Percentiles rank a stretch among this genome's conserved stretches.
Evolutionary conservation across 2,888 invertebrate species (phyloP).

Genomic region (Parnassius orleans): DNA sequence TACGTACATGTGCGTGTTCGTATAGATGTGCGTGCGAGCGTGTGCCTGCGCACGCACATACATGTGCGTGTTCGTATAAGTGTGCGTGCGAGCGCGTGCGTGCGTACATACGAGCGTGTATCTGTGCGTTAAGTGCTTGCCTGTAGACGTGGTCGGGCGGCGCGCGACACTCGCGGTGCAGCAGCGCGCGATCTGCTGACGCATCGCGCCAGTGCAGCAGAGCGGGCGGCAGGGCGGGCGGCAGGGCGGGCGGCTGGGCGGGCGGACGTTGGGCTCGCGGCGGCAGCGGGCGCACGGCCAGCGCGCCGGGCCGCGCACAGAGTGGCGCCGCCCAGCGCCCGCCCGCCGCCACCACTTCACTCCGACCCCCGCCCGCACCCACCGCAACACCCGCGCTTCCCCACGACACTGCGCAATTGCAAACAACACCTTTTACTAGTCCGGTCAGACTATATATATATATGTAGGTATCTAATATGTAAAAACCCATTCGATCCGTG

Average conservation of each 20-base stretch:
- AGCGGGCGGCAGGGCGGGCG: slow-evolving; percentile 39
- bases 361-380: slow-evolving; percentile 35
- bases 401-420: slow-evolving; percentile 25
- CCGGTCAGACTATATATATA: background rate
- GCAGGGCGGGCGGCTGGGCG: slow-evolving; percentile 40
- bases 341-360: slow-evolving; percentile 71
- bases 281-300: slow-evolving; percentile 87
- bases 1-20: no score
- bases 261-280: slow-evolving; percentile 50
- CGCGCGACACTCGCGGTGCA: slow-evolving; percentile 61
- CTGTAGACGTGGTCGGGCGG: slow-evolving; percentile 60
- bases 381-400: slow-evolving; percentile 16
- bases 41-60: no score
- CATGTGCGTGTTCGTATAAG: no score
- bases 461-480: no score
- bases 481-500: no score
- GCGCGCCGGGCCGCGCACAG: slow-evolving; percentile 85
- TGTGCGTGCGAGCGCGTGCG: background rate
- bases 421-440: background rate
- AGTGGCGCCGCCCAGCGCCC: slow-evolving; percentile 88
- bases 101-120: background rate
- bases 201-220: slow-evolving; percentile 59
- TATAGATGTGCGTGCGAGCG: no score
- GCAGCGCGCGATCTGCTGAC: slow-evolving; percentile 38
- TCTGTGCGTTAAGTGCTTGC: slow-evolving; percentile 33